These are phyloP conservation scores for Monodelphis domestica DNA, from an alignment of 2,797 vertebrate species.

Conservation along the genomic window DNA sequence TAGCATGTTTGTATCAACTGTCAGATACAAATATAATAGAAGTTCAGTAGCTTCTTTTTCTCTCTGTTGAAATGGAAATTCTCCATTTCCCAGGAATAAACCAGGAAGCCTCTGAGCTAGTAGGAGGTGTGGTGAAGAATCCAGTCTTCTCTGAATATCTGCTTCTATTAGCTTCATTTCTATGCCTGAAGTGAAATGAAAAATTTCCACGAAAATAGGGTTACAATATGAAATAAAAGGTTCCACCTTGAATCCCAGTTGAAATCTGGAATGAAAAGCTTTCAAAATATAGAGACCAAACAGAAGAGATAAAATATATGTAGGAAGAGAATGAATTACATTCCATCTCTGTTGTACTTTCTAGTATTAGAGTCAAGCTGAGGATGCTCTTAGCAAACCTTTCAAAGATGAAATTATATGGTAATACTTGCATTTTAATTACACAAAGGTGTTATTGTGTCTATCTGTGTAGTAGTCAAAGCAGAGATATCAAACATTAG, in stretches of 20 bases:
- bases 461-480: not conserved
- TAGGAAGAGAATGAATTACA: not conserved
- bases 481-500: not conserved
- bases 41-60: not conserved
- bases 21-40: not conserved
- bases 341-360: not conserved
- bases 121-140: not conserved
- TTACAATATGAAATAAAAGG: not conserved
- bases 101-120: not conserved
- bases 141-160: not conserved
- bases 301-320: not conserved
- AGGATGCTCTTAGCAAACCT: not conserved
- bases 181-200: not conserved
- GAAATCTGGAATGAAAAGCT: not conserved
- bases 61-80: not conserved
- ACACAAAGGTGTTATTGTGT: not conserved
- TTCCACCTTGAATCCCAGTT: not conserved
- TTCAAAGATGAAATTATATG: not conserved
- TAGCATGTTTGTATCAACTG: not conserved
- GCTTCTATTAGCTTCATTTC: not conserved
- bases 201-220: not conserved
- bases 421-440: not conserved
- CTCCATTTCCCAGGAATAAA: not conserved
- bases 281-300: not conserved
- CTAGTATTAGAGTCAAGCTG: not conserved